These are phyloP conservation scores for Dysdera silvatica DNA, from an alignment of 1,140 invertebrate species.

Conservation along the genomic window DNA sequence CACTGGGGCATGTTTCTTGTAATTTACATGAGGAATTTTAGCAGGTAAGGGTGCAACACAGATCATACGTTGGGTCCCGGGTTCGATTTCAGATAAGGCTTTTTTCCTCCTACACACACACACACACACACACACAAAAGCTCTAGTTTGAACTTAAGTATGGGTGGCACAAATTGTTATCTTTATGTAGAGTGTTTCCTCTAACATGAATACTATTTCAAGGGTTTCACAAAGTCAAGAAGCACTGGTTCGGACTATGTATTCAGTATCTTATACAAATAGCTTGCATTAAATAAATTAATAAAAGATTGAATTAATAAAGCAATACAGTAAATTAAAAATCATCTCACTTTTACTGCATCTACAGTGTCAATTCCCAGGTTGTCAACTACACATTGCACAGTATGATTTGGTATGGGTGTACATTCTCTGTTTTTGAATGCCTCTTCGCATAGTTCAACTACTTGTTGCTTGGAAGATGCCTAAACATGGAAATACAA, in stretches of 20 bases:
- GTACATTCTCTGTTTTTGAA: conserved; percentile 24
- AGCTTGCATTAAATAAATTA: not conserved
- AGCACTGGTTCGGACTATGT: not conserved
- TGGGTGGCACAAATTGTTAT: too few relatives aligned
- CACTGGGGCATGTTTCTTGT: too few relatives aligned
- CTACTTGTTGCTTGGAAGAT: conserved; percentile 25
- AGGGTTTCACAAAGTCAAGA: too few relatives aligned
- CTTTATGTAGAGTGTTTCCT: too few relatives aligned
- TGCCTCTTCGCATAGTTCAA: conserved; percentile 18
- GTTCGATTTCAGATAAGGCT: too few relatives aligned
- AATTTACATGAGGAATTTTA: too few relatives aligned
- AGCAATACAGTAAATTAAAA: not conserved
- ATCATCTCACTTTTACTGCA: conserved; percentile 10
- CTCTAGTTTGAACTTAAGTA: too few relatives aligned
- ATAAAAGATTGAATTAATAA: not conserved
- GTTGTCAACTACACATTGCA: conserved; percentile 6
- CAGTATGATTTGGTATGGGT: conserved; percentile 1
- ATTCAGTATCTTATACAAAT: not conserved
- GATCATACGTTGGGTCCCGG: too few relatives aligned
- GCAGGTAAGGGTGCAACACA: too few relatives aligned
- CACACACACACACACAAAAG: too few relatives aligned
- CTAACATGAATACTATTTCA: too few relatives aligned
- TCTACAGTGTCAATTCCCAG: conserved; percentile 5
- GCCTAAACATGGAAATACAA: conserved; percentile 12
- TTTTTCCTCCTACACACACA: too few relatives aligned